Evolutionary conservation across 2,113 vertebrate genomes (phyloP).

Genomic region (Cheilinus undulatus): DNA sequence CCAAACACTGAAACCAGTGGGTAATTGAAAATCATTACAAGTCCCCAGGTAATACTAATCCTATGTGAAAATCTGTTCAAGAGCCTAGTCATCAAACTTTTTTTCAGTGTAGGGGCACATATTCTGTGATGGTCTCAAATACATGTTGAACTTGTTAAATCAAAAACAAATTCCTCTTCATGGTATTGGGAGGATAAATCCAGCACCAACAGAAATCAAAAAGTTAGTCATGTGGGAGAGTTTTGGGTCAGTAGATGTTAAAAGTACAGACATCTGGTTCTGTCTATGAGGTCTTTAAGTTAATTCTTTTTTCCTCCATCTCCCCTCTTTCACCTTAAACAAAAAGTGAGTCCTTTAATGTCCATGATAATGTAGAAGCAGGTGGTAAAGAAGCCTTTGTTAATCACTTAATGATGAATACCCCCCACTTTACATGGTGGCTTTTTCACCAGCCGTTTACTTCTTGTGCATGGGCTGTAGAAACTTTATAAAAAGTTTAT

Average conservation of each 20-base stretch:
- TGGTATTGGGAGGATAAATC: background rate
- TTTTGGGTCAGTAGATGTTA: slow-evolving; percentile 13
- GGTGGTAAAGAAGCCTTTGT: slow-evolving; percentile 85
- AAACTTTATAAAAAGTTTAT: slow-evolving; percentile 90
- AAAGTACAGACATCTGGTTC: slow-evolving; percentile 40
- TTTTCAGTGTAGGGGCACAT: too few relatives aligned
- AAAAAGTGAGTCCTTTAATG: slow-evolving; percentile 74
- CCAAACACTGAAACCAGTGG: too few relatives aligned
- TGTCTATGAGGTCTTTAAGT: slow-evolving; percentile 46
- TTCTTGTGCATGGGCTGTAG: slow-evolving; percentile 77
- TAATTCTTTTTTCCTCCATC: slow-evolving; percentile 58
- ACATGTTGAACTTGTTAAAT: background rate
- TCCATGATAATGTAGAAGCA: slow-evolving; percentile 82
- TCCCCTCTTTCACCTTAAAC: slow-evolving; percentile 64
- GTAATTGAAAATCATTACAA: too few relatives aligned
- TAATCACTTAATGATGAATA: slow-evolving; percentile 86
- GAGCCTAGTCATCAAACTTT: too few relatives aligned
- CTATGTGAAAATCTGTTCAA: too few relatives aligned
- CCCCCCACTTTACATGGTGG: slow-evolving; percentile 82
- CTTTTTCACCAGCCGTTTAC: slow-evolving; percentile 79
- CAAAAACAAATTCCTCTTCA: background rate
- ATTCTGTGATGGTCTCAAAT: background rate
- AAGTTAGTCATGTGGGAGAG: background rate
- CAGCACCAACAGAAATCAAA: background rate
- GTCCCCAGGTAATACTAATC: too few relatives aligned